Evolutionary conservation across 64 coral and sea anemone species (phyloP).

Genomic region (Cladopsammia gracilis): DNA sequence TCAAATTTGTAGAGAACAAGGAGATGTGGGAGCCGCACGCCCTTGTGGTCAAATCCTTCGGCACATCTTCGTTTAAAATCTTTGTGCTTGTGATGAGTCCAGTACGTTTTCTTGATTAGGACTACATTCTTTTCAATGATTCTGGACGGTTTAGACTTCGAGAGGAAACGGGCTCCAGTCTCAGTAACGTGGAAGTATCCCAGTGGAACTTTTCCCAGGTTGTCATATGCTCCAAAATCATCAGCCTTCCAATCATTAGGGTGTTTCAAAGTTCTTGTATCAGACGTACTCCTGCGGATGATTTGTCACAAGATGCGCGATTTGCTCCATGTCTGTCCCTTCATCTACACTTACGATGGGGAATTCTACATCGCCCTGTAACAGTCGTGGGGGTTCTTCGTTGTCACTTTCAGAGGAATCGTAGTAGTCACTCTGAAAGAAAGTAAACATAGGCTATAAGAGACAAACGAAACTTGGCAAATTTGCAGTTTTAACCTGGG

Average conservation of each 20-base stretch:
- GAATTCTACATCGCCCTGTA: not conserved
- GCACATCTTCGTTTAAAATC: slow-evolving; percentile 7
- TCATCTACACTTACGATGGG: not conserved
- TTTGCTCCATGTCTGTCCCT: not conserved
- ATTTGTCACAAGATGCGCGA: not conserved
- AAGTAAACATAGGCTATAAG: no score
- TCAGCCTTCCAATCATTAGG: not conserved
- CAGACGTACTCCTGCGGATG: not conserved
- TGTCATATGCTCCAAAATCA: not conserved
- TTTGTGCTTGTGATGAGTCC: not conserved
- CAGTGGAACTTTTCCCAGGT: not conserved
- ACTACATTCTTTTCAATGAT: not conserved
- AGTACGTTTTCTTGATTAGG: not conserved
- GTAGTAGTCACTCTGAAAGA: no score
- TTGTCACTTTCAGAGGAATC: not conserved
- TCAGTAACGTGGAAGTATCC: not conserved
- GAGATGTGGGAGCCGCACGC: not conserved
- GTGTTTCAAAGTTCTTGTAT: not conserved
- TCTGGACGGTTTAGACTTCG: not conserved
- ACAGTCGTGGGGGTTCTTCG: not conserved
- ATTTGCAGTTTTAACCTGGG: no score
- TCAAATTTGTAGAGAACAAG: not conserved
- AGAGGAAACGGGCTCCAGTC: not conserved
- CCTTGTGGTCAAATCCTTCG: not conserved
- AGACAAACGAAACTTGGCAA: no score